These are phyloP conservation scores for Psylliodes chrysocephalus DNA, from an alignment of 2,888 invertebrate species.

Conservation along the genomic window DNA sequence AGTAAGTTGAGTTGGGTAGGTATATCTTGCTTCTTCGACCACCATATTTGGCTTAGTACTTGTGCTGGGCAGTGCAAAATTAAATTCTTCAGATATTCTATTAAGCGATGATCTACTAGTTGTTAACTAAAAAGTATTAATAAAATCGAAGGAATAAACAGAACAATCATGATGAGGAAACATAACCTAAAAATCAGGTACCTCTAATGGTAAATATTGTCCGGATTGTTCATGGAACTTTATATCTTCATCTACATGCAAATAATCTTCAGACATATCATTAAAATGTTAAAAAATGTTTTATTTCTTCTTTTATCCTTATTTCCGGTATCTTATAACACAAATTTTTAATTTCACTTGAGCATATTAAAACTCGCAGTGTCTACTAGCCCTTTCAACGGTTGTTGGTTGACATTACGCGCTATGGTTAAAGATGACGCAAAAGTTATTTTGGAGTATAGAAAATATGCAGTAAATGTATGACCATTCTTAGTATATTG, in stretches of 20 bases:
- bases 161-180: not conserved
- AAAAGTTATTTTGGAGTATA: too few species aligned
- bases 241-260: constrained; percentile 31
- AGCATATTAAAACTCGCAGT: too few species aligned
- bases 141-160: not conserved
- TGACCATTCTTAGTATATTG: too few species aligned
- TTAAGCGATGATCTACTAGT: constrained; percentile 21
- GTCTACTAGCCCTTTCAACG: too few species aligned
- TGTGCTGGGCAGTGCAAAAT: constrained; percentile 32
- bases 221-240: constrained; percentile 15
- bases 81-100: constrained; percentile 29
- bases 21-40: constrained; percentile 48
- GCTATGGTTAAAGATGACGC: too few species aligned
- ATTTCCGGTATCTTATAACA: too few species aligned
- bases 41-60: constrained; percentile 40
- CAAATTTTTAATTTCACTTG: too few species aligned
- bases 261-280: constrained; percentile 37
- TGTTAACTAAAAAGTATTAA: constrained; percentile 29
- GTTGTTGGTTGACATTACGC: too few species aligned
- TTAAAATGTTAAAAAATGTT: not conserved
- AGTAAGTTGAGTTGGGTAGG: constrained; percentile 48
- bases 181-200: constrained; percentile 26
- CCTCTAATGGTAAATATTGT: constrained; percentile 31
- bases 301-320: not conserved
- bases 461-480: too few species aligned